phyloP scores from a whole-genome alignment of 1,140 invertebrate genomes.

The Lordiphosa stackelbergi region DNA sequence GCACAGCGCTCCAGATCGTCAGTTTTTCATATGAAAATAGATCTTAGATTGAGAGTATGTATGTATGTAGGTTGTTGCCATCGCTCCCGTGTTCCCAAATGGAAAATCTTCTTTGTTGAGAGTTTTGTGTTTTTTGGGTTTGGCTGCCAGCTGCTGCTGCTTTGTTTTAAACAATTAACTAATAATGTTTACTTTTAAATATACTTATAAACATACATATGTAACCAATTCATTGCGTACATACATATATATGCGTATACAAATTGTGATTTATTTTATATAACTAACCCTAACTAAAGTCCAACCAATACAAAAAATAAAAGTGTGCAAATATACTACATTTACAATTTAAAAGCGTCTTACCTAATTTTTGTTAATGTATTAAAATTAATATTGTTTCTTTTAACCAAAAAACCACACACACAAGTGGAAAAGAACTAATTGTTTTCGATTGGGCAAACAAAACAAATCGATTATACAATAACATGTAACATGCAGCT shows the following conservation, averaged over 20 bases:
- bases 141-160: constrained; percentile 57
- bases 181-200: constrained; percentile 58
- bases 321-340: constrained; percentile 7
- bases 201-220: constrained; percentile 51
- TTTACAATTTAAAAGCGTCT: constrained; percentile 25
- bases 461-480: constrained; percentile 14
- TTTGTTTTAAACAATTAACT: constrained; percentile 71
- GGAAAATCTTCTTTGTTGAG: constrained; percentile 1
- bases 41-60: constrained; percentile 13
- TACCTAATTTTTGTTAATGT: constrained; percentile 45
- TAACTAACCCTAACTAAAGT: constrained; percentile 20
- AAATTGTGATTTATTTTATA: constrained; percentile 74
- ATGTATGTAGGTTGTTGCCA: constrained; percentile 20
- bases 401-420: constrained; percentile 5
- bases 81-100: constrained; percentile 3
- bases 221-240: constrained; percentile 38
- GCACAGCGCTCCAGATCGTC: constrained; percentile 36
- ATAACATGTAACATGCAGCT: constrained; percentile 26
- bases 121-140: constrained; percentile 33
- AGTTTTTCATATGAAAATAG: constrained; percentile 60
- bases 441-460: constrained; percentile 20
- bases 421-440: constrained; percentile 10
- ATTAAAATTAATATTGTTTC: constrained; percentile 10
- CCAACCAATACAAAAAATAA: constrained; percentile 15
- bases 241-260: constrained; percentile 63